A percentile compares a stretch with the other conserved stretches of the same genome.
phyloP scores from a whole-genome alignment of 2,888 invertebrate species.

The Oligia latruncula region DNA sequence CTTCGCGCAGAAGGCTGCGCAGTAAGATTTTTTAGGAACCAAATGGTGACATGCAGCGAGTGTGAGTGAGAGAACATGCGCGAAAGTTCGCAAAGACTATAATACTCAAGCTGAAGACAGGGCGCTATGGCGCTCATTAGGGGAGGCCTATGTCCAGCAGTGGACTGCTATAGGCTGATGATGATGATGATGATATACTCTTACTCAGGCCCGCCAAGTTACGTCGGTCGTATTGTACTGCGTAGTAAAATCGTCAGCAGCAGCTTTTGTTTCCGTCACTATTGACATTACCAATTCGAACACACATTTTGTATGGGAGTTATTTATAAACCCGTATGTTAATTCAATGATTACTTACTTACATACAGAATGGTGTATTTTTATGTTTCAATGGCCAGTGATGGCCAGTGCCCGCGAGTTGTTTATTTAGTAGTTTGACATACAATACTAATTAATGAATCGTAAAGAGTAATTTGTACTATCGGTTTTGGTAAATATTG shows the following conservation, averaged over 20 bases:
- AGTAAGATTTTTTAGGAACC: too few species aligned
- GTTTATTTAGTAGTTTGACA: constrained; percentile 60
- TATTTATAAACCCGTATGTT: constrained; percentile 59
- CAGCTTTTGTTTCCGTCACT: constrained; percentile 55
- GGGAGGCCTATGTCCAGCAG: too few species aligned
- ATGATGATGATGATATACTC: too few species aligned
- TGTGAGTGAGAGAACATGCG: too few species aligned
- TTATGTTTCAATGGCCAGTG: constrained; percentile 26
- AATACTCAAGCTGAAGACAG: too few species aligned
- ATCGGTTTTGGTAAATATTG: constrained; percentile 54
- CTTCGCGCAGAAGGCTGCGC: too few species aligned
- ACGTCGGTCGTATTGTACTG: neutral
- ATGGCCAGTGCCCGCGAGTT: constrained; percentile 41
- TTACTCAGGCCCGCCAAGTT: too few species aligned
- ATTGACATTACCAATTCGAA: constrained; percentile 62
- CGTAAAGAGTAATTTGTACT: constrained; percentile 63
- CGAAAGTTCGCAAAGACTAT: too few species aligned
- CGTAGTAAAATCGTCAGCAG: constrained; percentile 28
- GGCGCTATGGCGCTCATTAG: too few species aligned
- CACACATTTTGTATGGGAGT: constrained; percentile 54
- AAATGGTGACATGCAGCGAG: too few species aligned
- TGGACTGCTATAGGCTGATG: too few species aligned
- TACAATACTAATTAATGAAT: constrained; percentile 62
- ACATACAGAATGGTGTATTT: constrained; percentile 48
- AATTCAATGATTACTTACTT: constrained; percentile 54